Evolutionary conservation across 2,888 invertebrate genomes (phyloP).

Genomic region (Junonia oenone): DNA sequence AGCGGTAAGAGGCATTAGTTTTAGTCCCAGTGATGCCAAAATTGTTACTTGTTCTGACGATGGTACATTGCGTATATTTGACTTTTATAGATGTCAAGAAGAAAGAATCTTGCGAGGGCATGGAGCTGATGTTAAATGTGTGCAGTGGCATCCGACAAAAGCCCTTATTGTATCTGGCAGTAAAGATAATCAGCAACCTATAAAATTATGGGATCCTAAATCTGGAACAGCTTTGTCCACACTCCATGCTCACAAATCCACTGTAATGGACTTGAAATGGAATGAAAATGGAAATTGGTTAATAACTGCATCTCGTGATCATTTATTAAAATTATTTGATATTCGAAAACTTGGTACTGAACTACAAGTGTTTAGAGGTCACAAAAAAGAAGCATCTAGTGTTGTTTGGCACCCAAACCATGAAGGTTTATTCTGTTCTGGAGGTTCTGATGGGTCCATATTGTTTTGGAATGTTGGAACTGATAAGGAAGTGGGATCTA

Average conservation of each 20-base stretch:
- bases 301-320: conserved; percentile 98
- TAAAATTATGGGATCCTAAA: conserved; percentile 99
- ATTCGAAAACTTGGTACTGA: conserved; percentile 96
- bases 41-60: conserved; percentile 99
- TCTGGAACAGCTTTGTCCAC: conserved; percentile 96
- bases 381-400: conserved; percentile 98
- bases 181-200: conserved; percentile 99
- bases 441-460: conserved; percentile 98
- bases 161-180: conserved; percentile 98
- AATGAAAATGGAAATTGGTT: conserved; percentile 99
- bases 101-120: conserved; percentile 96
- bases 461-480: conserved; percentile 99
- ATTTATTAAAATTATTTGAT: conserved; percentile 97
- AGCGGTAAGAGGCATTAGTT: conserved; percentile 99
- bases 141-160: conserved; percentile 99
- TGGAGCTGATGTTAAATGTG: conserved; percentile 99
- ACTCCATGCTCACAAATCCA: conserved; percentile 99
- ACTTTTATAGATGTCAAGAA: conserved; percentile 97
- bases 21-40: conserved; percentile 99
- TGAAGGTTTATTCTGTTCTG: conserved; percentile 97
- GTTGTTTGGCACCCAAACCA: conserved; percentile 99
- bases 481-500: conserved; percentile 98
- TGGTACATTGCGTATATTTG: conserved; percentile 98
- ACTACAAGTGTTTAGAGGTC: conserved; percentile 97
- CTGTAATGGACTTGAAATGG: conserved; percentile 99